Evolutionary conservation across 2,888 invertebrate species (phyloP), one percentile per base, ranked within the genome.

Genomic region (Eristalinus aeneus): DNA sequence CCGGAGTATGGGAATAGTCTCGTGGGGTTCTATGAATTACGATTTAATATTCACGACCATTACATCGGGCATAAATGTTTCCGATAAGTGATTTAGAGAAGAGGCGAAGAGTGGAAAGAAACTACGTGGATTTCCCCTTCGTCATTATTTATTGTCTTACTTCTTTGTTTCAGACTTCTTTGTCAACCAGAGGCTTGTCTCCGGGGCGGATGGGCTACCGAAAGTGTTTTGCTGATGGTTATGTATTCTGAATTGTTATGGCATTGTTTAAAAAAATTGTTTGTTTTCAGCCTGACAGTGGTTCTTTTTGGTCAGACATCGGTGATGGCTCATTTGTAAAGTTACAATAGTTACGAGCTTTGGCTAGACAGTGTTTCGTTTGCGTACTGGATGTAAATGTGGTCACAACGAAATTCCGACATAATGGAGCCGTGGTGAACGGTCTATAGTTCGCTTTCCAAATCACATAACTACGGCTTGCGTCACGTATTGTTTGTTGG

Each of bases 1-100:
- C 61, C 71, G 56, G 73, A 76, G 53, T 64, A 72, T 75, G 72
- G 39, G 75, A 68, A 80, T 80, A 39, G 58, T 72, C 60, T 69
- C 46, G 69, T 69, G 69, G 73, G 36, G 77, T 86, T 86, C 82
- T 82, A 86, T 86, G 86, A 78, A 86, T 78, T 78, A 73, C 65
- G 71, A 78, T 74, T 86, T 82, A 86, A 78, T 86, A 86, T 86
- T 74, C 86, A 85, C 72, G 81, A 69, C 85, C 85, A 81, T 77
- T 81, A 81, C 81, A 76, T 58, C 69, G 64, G 31, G 85, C 86
- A 86, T 86, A 86, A 86, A 78, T 86, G 82, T 86, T 86, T 86
- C 86, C 86, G 86, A 86, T 86, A 78, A 77, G 58, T 82, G 81
- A 81, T 85, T 85, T 81, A 81, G 76, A 69, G 76, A 69, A 73